Evolutionary conservation across 1,140 invertebrate genomes (phyloP).

Genomic region (Melanaphis sacchari): DNA sequence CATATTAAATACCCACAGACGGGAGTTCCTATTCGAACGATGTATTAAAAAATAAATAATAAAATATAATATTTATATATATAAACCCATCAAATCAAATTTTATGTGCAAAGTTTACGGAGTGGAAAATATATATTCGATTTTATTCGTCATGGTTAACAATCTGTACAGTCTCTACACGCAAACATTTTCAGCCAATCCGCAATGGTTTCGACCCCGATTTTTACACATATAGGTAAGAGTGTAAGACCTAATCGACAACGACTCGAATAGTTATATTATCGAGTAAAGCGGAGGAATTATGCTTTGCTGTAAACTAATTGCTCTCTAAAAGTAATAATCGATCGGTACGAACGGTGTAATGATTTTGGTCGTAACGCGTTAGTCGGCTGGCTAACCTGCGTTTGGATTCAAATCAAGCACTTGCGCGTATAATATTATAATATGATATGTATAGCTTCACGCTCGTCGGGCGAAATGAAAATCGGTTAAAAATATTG

Average conservation of each 20-base stretch:
- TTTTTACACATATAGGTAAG: too few relatives aligned
- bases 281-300: neutral
- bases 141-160: neutral
- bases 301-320: neutral
- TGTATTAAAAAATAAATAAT: neutral
- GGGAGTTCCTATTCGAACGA: neutral
- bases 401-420: neutral
- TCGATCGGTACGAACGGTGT: neutral
- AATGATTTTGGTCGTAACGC: neutral
- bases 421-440: neutral
- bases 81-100: neutral
- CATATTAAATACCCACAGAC: neutral
- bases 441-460: neutral
- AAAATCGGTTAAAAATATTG: neutral
- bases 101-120: too few relatives aligned
- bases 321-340: conserved; percentile 10
- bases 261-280: neutral
- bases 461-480: neutral
- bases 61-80: neutral
- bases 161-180: neutral
- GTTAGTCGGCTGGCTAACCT: neutral
- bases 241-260: neutral
- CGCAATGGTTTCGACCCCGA: neutral
- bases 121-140: neutral
- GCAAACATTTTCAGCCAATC: neutral